Evolutionary conservation across 2,113 vertebrate genomes (phyloP).

Genomic region (Marmota flaviventris): DNA sequence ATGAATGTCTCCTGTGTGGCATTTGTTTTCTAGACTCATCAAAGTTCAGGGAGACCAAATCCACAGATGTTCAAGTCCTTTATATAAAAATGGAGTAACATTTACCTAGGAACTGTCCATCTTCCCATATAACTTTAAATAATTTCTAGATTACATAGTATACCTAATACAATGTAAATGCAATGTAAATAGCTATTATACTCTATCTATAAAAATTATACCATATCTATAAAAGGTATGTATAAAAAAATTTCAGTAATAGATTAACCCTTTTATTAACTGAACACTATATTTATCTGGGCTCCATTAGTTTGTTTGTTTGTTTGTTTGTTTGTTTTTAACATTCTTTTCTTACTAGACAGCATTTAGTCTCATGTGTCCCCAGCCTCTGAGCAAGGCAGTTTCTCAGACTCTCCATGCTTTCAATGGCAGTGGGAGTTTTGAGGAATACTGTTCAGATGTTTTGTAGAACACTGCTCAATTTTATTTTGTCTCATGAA

Average conservation of each 20-base stretch:
- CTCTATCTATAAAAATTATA: no score
- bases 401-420: not conserved
- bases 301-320: not conserved
- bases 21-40: constrained; percentile 38
- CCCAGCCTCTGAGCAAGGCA: not conserved
- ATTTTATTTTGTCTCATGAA: not conserved
- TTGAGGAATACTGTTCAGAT: not conserved
- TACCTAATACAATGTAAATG: no score
- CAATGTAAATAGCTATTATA: no score
- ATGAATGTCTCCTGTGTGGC: not conserved
- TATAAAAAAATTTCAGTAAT: no score
- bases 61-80: no score
- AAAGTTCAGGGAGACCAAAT: not conserved
- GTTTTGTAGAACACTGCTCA: not conserved
- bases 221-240: no score
- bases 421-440: not conserved
- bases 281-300: not conserved
- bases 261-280: not conserved
- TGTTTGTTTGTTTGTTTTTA: not conserved
- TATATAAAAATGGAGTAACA: no score
- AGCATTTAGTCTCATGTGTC: not conserved
- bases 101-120: no score
- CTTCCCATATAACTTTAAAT: no score
- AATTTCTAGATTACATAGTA: no score
- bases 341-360: not conserved